Percentiles rank a stretch among this genome's conserved stretches.
Evolutionary conservation across 2,797 vertebrate genomes (phyloP).

Genomic region (Lepus oiostolus): DNA sequence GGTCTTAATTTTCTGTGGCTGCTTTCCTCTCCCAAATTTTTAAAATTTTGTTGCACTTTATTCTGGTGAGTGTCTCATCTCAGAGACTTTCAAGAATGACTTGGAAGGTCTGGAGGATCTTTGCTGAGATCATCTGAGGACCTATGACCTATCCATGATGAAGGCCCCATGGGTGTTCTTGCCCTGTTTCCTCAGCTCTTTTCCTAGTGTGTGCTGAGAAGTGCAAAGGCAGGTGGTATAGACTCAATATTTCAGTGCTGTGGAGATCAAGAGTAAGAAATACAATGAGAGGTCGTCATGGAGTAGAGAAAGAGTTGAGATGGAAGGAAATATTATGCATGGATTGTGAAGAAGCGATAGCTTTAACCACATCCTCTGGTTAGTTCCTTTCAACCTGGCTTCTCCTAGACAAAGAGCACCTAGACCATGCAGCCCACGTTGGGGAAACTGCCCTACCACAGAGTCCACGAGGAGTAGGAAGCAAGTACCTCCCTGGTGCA

Average conservation of each 20-base stretch:
- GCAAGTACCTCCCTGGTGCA: neutral
- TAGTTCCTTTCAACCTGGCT: neutral
- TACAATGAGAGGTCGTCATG: neutral
- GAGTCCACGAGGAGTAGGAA: neutral
- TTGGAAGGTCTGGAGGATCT: neutral
- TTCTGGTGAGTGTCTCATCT: neutral
- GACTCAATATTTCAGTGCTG: neutral
- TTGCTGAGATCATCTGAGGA: neutral
- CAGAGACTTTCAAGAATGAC: neutral
- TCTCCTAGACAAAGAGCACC: neutral
- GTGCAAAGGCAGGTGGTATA: neutral
- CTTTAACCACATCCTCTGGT: neutral
- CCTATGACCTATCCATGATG: neutral
- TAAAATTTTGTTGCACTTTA: neutral
- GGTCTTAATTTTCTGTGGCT: neutral
- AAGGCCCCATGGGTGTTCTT: neutral
- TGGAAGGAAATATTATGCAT: neutral
- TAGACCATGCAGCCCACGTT: rapidly evolving
- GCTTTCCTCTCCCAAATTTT: neutral
- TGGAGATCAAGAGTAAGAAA: neutral
- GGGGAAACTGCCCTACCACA: no score
- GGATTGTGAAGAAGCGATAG: neutral
- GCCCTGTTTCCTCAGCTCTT: neutral
- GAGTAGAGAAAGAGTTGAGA: neutral
- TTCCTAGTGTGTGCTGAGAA: neutral